Evolutionary conservation across 2,888 invertebrate species (phyloP).

Genomic region (Belgica antarctica): DNA sequence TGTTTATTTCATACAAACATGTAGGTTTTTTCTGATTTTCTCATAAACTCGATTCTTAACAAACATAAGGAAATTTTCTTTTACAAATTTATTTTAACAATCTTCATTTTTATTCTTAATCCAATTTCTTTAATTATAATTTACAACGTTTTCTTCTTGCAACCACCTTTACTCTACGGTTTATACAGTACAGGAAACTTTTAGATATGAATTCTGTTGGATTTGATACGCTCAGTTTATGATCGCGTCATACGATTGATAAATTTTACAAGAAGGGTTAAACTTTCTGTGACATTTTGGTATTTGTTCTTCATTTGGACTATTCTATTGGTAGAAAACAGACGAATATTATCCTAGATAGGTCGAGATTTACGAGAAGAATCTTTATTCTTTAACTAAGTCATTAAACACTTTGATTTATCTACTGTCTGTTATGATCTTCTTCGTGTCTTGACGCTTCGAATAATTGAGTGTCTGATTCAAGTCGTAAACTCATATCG

Average conservation of each 20-base stretch:
- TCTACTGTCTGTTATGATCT: too few species aligned
- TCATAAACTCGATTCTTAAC: conserved; percentile 30
- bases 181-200: not conserved
- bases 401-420: conserved; percentile 3
- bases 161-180: not conserved
- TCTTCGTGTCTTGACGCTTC: too few species aligned
- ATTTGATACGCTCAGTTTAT: conserved; percentile 14
- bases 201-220: conserved; percentile 9
- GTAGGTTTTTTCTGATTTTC: conserved; percentile 8
- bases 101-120: not conserved
- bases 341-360: not conserved
- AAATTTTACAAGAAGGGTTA: too few species aligned
- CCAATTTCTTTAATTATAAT: too few species aligned
- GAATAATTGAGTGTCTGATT: too few species aligned
- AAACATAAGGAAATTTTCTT: conserved; percentile 33
- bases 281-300: conserved; percentile 22
- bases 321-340: conserved; percentile 22
- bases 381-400: conserved; percentile 5
- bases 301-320: not conserved
- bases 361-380: not conserved
- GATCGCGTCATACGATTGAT: too few species aligned
- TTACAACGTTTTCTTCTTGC: not conserved
- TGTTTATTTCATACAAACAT: conserved; percentile 41
- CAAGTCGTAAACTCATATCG: too few species aligned
- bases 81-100: conserved; percentile 4